Base-by-base conservation (phyloP, 2,113 vertebrate species). In the Sapayoa aenigma region DNA sequence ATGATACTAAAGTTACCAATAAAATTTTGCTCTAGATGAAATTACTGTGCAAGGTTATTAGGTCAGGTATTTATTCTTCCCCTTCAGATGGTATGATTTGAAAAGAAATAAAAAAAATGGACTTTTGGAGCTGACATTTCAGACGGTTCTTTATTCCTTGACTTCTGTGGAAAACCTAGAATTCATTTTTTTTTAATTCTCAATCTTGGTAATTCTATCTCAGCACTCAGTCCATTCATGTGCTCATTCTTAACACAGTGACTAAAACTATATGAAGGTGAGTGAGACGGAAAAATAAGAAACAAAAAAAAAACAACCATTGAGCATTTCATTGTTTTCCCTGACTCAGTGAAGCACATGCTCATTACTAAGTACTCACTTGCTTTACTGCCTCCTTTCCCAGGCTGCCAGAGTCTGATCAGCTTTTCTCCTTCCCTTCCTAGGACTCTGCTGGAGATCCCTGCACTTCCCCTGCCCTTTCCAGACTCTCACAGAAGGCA, bases 21-120 rank as follows among this genome's bases (percentile, higher is more conserved):
- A 37, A 95, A 95, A 89, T 65, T 94, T 84, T 41, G 2, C 31
- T 85, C 46, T 60, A 50, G 84, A 86, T 1, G 0, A 91, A 94
- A 96, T 66, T 85, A 37, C 49, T 69, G 62, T 52, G 42, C 37
- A 69, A 89, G 52, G 41, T 83, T 95, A 63, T 72, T 46, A 79
- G 28, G 50, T 67, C 42, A 87, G 13, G 42, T 85, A 37, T 23
- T 18, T 50, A 69, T 63, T 68, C n/a, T 76, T 73, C 35, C 50
- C 30, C 30, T 91, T 62, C 44, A 28, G 86, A 20, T 46, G 4
- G 5, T 37, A 58, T 18, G 9, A 80, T 31, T 79, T 78, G 25
- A 83, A 76, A 86, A 87, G 46, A 87, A 82, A 65, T 37, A 66
- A 90, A 86, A 58, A 12, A 79, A 79, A 74, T 14, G 11, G 21